phyloP scores from a whole-genome alignment of 2,113 vertebrate genomes.

The Procapra przewalskii region DNA sequence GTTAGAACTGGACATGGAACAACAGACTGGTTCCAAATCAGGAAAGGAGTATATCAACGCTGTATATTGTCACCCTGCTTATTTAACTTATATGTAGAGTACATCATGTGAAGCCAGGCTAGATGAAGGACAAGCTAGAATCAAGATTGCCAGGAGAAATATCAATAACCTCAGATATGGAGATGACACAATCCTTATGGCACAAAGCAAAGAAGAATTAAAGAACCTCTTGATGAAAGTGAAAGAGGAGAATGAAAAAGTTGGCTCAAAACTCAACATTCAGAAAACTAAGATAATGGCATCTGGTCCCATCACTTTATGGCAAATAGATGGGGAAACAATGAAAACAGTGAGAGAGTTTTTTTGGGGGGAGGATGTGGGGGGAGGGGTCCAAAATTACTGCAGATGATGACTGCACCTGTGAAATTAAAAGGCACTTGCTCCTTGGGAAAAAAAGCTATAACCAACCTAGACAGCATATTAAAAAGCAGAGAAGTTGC shows the following conservation, averaged over 20 bases:
- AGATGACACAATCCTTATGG: background rate
- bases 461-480: background rate
- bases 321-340: background rate
- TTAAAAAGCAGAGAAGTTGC: background rate
- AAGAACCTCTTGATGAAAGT: background rate
- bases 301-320: background rate
- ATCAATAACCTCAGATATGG: background rate
- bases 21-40: background rate
- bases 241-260: background rate
- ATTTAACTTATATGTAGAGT: background rate
- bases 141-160: background rate
- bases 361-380: accelerated
- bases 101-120: background rate
- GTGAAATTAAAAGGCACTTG: background rate
- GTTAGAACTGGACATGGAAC: background rate
- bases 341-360: background rate
- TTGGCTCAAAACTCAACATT: background rate
- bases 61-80: background rate
- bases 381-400: no score
- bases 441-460: background rate
- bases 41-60: background rate
- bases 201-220: background rate
- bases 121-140: background rate
- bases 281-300: background rate
- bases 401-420: background rate